Percentiles rank a stretch among this genome's conserved stretches.
Evolutionary conservation across 2,888 invertebrate genomes (phyloP).

Genomic region (Philaethria dido): DNA sequence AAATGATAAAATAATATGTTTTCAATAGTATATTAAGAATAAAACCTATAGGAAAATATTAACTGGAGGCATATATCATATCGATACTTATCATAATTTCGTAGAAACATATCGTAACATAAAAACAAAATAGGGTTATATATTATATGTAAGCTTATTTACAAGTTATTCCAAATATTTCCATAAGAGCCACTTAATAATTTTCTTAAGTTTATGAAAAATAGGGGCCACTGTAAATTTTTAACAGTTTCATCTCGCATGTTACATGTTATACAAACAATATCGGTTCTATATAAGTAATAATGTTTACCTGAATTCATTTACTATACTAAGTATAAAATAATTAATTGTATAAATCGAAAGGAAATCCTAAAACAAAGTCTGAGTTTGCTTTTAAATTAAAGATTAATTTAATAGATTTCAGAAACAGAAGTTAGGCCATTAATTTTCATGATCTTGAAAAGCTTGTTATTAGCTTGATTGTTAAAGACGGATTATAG

Average conservation of each 20-base stretch:
- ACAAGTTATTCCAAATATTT: neutral
- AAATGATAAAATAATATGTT: too few relatives aligned
- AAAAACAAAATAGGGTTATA: neutral
- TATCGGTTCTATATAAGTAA: neutral
- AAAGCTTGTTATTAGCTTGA: slow-evolving; percentile 15
- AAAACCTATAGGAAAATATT: neutral
- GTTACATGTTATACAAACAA: neutral
- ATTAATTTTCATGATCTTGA: slow-evolving; percentile 18
- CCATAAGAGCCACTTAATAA: neutral
- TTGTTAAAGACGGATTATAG: neutral
- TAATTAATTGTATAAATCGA: slow-evolving; percentile 24
- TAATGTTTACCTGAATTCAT: neutral
- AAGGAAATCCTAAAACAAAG: slow-evolving; percentile 23
- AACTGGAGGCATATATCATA: neutral
- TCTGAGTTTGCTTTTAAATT: slow-evolving; percentile 20
- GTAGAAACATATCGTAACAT: neutral
- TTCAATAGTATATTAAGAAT: neutral
- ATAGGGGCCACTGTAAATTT: neutral
- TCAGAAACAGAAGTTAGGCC: slow-evolving; percentile 22
- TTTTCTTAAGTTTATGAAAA: neutral
- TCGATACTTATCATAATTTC: neutral
- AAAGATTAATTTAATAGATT: slow-evolving; percentile 28
- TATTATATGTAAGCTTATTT: neutral
- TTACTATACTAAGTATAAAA: slow-evolving; percentile 12
- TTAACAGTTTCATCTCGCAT: neutral